Conservation (phyloP, 2,113 vertebrate species). For the Jacana jacana region DNA sequence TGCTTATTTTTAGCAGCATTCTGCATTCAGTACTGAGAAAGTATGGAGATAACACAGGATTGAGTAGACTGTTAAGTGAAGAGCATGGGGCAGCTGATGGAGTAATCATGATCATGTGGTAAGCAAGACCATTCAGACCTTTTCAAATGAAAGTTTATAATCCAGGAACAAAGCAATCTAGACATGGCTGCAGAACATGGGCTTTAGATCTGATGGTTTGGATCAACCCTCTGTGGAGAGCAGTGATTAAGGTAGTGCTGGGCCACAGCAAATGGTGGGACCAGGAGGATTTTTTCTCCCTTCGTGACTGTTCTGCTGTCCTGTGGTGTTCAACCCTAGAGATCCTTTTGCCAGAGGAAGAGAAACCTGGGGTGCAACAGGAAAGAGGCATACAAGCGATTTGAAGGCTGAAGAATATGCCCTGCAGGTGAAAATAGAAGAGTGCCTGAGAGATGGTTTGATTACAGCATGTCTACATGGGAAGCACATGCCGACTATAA, state of each 20-base stretch:
- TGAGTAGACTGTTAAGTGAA: background rate
- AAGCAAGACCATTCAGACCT: background rate
- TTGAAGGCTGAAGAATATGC: background rate
- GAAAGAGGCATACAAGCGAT: background rate
- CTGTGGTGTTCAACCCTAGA: background rate
- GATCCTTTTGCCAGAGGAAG: background rate
- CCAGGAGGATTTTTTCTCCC: background rate
- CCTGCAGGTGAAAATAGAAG: background rate
- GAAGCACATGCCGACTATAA: background rate
- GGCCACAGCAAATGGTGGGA: background rate
- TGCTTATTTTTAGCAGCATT: background rate
- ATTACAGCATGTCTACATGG: background rate
- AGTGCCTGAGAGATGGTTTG: background rate
- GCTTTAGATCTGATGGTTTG: background rate
- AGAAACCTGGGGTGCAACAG: background rate
- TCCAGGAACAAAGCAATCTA: background rate
- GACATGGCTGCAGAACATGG: rapidly evolving
- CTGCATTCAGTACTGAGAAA: background rate
- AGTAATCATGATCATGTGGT: background rate
- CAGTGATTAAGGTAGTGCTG: background rate
- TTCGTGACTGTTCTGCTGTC: background rate
- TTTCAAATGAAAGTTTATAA: background rate
- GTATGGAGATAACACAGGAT: background rate
- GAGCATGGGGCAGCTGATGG: background rate
- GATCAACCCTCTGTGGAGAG: background rate